Evolutionary conservation across 2,888 invertebrate genomes (phyloP), one percentile per base, ranked within the genome.

Genomic region (Scaptodrosophila latifasciaeformis): DNA sequence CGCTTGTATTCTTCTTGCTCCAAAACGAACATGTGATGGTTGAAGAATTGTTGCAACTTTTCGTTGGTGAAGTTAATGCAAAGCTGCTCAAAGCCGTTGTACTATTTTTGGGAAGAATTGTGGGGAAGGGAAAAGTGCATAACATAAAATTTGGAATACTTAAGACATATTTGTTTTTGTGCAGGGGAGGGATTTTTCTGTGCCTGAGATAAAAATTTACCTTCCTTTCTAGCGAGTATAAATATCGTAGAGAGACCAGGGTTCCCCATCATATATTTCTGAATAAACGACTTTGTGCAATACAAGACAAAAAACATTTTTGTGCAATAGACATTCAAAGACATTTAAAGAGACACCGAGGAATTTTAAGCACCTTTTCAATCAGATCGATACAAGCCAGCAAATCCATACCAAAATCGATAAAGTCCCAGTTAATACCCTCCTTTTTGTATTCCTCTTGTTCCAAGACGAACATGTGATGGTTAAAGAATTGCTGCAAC

Each of bases 1-100:
- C 90, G 92, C 87, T 95, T 96, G 90, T 99, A 99, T 87, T 98
- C 97, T 89, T 99, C 97, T 92, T 99, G 98, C 89, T 98, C 98
- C 88, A 98, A 90, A 82, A 99, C 97, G 89, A 99, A 99, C 98
- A 99, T 98, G 92, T 98, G 95, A 88, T 98, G 98, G 90, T 99
- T 98, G 93, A 99, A 99, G 91, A 98, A 99, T 90, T 99, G 98
- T 90, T 99, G 98, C 81, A 99, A 92, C 90, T 97, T 96, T 89
- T 98, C 97, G 88, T 98, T 99, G 88, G 97, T 97, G 90, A 97
- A 98, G 92, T 99, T 99, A 92, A 98, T 99, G 91, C 98, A 98
- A 88, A 99, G 92, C 91, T 98, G 97, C 89, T 98, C 98, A 90
- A 98, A 98, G 88, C 97, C 96, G 90, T 98, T 98, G 90, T 89